Evolutionary conservation across 2,888 invertebrate genomes (phyloP), one percentile per base, ranked within the genome.

Genomic region (Galeruca laticollis): DNA sequence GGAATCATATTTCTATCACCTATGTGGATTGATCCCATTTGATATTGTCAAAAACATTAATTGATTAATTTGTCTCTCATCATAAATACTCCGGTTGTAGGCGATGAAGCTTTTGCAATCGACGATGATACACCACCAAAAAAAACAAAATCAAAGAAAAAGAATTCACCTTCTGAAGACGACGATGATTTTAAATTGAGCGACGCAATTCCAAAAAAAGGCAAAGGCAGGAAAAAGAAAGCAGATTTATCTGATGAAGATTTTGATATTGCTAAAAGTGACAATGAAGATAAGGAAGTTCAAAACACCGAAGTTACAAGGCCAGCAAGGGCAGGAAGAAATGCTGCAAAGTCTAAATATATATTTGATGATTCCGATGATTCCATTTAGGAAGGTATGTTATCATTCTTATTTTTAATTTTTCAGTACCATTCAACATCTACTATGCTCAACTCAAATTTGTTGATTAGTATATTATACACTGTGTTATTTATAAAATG

Each of bases 321-420:
- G 60, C 65, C 75, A 11, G 75, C 76, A 13, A 84, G 75, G 21
- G 76, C 75, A 0, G 76, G 77, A 3, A 61, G 85, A 6, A 82
- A 82, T 21, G 81, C 78, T 6, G 80, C 77, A 40, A 80, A 80
- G 61, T 77, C 77, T 33, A 83, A 81, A 69, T 84, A 86, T 75
- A 87, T 86, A 68, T 88, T 88, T 78, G 83, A 84, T 75, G 87
- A 86, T 77, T 88, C 87, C 69, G 80, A 79, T 15, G 69, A 69
- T 26, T 52, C 52, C 2, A 52, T 52, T 52, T 52, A 52, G 26
- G 52, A 51, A 51, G 15, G 31, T 56, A 56, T 31, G 33, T 57
- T 57, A 57, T 18, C 10, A 18, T 8, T 26, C 6, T 26, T 26
- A 26, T 26, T 26, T 26, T 6, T 5, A 26, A 26, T 5, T 26